Evolutionary conservation across 2,888 invertebrate genomes (phyloP), one percentile per base, ranked within the genome.

Genomic region (Dexiosoma caninum): DNA sequence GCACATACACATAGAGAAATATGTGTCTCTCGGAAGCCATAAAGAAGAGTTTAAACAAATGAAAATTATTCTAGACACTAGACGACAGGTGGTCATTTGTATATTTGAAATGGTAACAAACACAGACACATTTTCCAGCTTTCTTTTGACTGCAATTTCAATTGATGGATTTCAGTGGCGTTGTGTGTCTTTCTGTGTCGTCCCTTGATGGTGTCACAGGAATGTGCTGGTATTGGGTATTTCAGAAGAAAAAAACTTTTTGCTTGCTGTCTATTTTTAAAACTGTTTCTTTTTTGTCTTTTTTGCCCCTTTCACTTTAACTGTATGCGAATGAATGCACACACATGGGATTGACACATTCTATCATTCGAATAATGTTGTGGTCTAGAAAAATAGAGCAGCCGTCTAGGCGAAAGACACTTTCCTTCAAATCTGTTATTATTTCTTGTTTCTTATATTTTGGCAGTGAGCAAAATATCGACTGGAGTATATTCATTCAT

Each of bases 61-160:
- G 35, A 14, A 64, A 72, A 64, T 62, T 72, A 62, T 35, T 19
- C 32, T 27, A 80, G 77, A 77, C 77, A 77, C 44, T 64, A 64
- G 77, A 62, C 81, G 81, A 77, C 81, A 81, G 81, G 81, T 81
- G 81, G 81, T 49, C 77, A 64, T 77, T 76, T 80, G 70, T 64
- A 60, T 69, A 55, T 60, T 55, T 46, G 21, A 23, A 64, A 64
- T 40, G 42, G 55, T 42, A 70, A 27, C 55, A 57, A 62, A 64
- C 49, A 78, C 64, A 57, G 53, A 70, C 55, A 64, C 19, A 23
- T 49, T 49, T 57, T 55, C 46, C 37, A 62, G 37, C n/a, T 62
- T 70, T 62, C 76, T 46, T 70, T 70, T 64, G 27, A 77, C 77
- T 77, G 57, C 57, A 66, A 64, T 71, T 71, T 64, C 70, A 42